Evolutionary conservation across 2,113 vertebrate genomes (phyloP), one percentile per base, ranked within the genome.

Genomic region (Albula glossodonta): DNA sequence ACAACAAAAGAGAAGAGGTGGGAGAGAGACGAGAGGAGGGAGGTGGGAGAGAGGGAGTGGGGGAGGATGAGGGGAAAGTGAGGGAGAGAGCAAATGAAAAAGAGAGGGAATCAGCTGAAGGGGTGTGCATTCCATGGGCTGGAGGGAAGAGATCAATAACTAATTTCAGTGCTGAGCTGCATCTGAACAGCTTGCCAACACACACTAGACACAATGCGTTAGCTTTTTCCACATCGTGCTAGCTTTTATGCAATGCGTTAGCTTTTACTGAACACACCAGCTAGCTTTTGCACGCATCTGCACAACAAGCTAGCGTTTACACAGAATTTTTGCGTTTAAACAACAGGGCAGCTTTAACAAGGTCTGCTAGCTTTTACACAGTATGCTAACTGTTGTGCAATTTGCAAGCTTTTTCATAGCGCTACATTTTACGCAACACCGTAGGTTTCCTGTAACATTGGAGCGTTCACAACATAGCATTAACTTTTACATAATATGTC

Each of bases 141-240:
- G 52, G 87, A 86, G 83, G 87, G 79, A 91, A 57, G 87, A 88
- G 90, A 96, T 96, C 95, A 95, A 96, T 96, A 96, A 94, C 94
- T 95, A 94, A 96, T 96, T 96, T 95, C 94, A 93, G 93, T 91
- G 90, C 91, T 90, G 88, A 93, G 93, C 92, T 93, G 91, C 92
- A 91, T 90, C 89, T 89, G 86, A 94, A 95, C 91, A 90, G 92
- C 94, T 94, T 93, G 93, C 93, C 94, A 94, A 94, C 95, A 93
- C 93, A 91, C 87, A 89, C 86, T 88, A 91, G 91, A 93, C 88
- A 90, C 90, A 95, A 93, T 90, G 91, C 86, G 89, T 90, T 93
- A 94, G 92, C 92, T 41, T 93, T 94, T 91, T 93, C 94, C 92
- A 92, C 93, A 93, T 91, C 94, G 94, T 93, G 74, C 31, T 41